A percentile compares a stretch with the other conserved stretches of the same genome.
Conservation (phyloP, 2,888 invertebrate species). For the Trichopoda pennipes region DNA sequence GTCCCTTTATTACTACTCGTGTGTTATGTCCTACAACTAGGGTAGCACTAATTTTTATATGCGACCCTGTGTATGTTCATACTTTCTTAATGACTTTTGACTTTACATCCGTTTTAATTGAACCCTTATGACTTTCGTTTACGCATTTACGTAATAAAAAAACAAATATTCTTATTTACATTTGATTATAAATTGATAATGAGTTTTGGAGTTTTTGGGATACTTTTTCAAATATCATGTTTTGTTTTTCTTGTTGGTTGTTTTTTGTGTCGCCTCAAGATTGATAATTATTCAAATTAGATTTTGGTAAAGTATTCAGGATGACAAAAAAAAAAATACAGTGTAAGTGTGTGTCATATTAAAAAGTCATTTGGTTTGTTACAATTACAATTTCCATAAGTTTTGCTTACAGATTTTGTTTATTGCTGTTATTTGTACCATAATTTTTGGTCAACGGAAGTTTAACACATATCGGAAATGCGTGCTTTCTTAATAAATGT, state of each 20-base stretch:
- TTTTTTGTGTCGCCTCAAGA: slow-evolving; percentile 10
- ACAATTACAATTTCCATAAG: slow-evolving; percentile 72
- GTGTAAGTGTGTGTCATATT: slow-evolving; percentile 75
- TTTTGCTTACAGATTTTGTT: slow-evolving; percentile 38
- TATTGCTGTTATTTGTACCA: background rate
- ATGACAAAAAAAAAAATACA: background rate
- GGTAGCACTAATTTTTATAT: slow-evolving; percentile 7
- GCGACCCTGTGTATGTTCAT: slow-evolving; percentile 39
- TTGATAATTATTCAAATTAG: slow-evolving; percentile 68
- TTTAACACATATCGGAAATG: slow-evolving; percentile 77
- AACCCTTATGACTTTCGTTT: slow-evolving; percentile 39
- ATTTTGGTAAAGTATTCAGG: slow-evolving; percentile 45
- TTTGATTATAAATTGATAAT: slow-evolving; percentile 53
- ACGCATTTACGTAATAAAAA: slow-evolving; percentile 3
- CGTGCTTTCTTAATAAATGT: slow-evolving; percentile 73
- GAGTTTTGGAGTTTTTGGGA: slow-evolving; percentile 4
- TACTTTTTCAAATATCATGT: slow-evolving; percentile 4
- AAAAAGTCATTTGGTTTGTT: slow-evolving; percentile 78
- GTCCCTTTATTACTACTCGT: slow-evolving; percentile 20
- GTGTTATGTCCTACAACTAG: too few relatives aligned
- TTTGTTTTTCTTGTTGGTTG: background rate
- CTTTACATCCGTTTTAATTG: slow-evolving; percentile 57
- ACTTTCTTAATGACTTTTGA: slow-evolving; percentile 63
- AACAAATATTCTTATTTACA: slow-evolving; percentile 20
- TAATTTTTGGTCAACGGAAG: slow-evolving; percentile 68